Percentiles rank a stretch among this genome's conserved stretches.
phyloP scores from a whole-genome alignment of 2,113 vertebrate genomes.

The Dromiciops gliroides region DNA sequence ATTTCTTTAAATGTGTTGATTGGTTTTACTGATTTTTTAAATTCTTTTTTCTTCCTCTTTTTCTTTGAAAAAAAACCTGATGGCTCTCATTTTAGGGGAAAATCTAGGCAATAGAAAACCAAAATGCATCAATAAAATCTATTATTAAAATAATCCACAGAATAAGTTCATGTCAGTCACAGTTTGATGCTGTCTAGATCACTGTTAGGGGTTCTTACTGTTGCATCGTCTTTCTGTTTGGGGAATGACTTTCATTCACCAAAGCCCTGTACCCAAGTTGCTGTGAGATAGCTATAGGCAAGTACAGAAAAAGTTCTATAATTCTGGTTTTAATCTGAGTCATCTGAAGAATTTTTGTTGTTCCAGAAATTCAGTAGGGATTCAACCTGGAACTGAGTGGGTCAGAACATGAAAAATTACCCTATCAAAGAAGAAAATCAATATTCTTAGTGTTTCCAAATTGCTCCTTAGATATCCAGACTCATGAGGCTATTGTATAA shows the following conservation, averaged over 20 bases:
- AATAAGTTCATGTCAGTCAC: neutral
- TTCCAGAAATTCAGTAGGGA: neutral
- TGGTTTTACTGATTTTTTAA: neutral
- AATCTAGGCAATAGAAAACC: neutral
- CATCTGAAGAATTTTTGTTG: neutral
- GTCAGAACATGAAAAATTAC: neutral
- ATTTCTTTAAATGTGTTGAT: neutral
- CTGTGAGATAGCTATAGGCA: neutral
- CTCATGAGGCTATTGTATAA: neutral
- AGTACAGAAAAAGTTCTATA: neutral
- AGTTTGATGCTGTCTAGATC: neutral
- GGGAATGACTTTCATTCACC: neutral
- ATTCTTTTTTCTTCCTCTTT: neutral
- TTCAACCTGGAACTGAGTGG: neutral
- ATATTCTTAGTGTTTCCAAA: slow-evolving; percentile 1
- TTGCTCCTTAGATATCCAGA: neutral
- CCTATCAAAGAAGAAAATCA: slow-evolving; percentile 2
- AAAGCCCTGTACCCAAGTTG: neutral
- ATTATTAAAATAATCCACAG: neutral
- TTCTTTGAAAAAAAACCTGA: neutral
- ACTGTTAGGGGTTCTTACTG: neutral
- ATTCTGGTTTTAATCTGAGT: neutral
- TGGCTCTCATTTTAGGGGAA: neutral
- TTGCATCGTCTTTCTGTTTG: neutral
- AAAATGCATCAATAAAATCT: neutral